Percentiles rank a stretch among this genome's conserved stretches.
These are phyloP conservation scores for Gadopsis bispinosus DNA, from an alignment of 2,797 vertebrate genomes.

Conservation along the genomic window DNA sequence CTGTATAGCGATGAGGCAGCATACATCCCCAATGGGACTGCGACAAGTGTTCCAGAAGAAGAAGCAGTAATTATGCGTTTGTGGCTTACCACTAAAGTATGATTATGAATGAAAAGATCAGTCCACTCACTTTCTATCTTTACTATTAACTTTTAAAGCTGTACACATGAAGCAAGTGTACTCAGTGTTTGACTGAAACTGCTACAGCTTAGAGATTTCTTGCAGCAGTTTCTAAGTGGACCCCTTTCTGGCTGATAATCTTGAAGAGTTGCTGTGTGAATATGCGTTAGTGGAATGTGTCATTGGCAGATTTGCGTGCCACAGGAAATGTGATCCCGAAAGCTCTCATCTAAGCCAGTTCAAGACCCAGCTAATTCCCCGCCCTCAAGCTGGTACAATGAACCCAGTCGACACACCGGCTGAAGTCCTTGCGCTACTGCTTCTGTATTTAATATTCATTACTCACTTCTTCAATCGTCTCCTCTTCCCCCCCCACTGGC, in stretches of 20 bases:
- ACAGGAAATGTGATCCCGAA: constrained; percentile 54
- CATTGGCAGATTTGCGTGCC: constrained; percentile 58
- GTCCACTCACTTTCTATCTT: background rate
- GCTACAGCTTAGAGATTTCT: background rate
- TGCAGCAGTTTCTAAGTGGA: constrained; percentile 2
- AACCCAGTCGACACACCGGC: constrained; percentile 21
- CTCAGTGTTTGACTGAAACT: background rate
- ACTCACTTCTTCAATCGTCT: constrained; percentile 44
- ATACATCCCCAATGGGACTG: background rate
- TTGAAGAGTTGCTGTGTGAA: constrained; percentile 35
- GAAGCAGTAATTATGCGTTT: constrained; percentile 22
- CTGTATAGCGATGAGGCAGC: constrained; percentile 7
- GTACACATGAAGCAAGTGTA: background rate
- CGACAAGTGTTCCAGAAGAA: constrained; percentile 26
- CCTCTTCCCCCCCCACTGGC: constrained; percentile 27
- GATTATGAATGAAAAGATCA: constrained; percentile 14
- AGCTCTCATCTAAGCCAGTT: constrained; percentile 60
- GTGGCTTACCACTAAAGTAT: background rate
- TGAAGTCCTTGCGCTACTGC: constrained; percentile 28
- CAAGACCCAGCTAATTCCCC: constrained; percentile 54
- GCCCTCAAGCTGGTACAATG: constrained; percentile 34
- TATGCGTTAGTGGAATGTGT: constrained; percentile 54
- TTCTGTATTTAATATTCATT: constrained; percentile 65
- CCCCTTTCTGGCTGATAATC: constrained; percentile 24
- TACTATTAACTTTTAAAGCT: background rate